A percentile compares a stretch with the other conserved stretches of the same genome.
Evolutionary conservation across 2,797 vertebrate genomes (phyloP).

Genomic region (Spinibarbus caldwelli): DNA sequence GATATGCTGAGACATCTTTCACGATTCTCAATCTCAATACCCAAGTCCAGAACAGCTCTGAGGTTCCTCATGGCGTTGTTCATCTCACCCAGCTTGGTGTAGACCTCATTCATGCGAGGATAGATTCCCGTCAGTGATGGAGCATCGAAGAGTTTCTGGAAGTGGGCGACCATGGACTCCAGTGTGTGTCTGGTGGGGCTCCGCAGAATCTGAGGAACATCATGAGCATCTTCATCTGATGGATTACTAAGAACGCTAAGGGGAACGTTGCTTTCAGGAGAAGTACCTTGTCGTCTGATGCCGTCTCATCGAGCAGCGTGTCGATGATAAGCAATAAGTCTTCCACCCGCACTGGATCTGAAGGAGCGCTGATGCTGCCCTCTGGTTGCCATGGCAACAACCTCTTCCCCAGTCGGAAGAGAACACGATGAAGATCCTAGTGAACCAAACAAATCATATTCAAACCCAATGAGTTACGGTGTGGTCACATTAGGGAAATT

Average conservation of each 20-base stretch:
- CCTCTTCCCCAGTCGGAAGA: slow-evolving; percentile 74
- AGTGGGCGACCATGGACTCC: slow-evolving; percentile 85
- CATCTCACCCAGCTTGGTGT: slow-evolving; percentile 84
- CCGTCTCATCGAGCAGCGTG: slow-evolving; percentile 81
- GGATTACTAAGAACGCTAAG: not conserved
- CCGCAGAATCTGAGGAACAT: slow-evolving; percentile 71
- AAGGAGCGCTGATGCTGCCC: slow-evolving; percentile 53
- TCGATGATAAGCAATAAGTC: slow-evolving; percentile 85
- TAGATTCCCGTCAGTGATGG: slow-evolving; percentile 83
- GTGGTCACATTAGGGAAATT: not conserved
- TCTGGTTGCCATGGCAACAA: slow-evolving; percentile 78
- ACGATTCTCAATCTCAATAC: slow-evolving; percentile 69
- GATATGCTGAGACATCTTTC: not conserved
- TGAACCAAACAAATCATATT: slow-evolving; percentile 20
- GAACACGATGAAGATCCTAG: slow-evolving; percentile 81
- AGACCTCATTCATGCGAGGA: slow-evolving; percentile 90
- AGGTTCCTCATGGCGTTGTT: slow-evolving; percentile 86
- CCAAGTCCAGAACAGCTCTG: slow-evolving; percentile 81
- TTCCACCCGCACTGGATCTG: slow-evolving; percentile 77
- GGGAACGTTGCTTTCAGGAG: not conserved
- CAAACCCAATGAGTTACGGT: not conserved
- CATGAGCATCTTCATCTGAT: not conserved
- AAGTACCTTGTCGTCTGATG: slow-evolving; percentile 61
- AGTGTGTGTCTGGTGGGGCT: slow-evolving; percentile 77
- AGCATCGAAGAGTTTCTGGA: slow-evolving; percentile 90